These are phyloP conservation scores for Ethmia dodecea DNA, from an alignment of 2,888 invertebrate genomes.

Conservation along the genomic window DNA sequence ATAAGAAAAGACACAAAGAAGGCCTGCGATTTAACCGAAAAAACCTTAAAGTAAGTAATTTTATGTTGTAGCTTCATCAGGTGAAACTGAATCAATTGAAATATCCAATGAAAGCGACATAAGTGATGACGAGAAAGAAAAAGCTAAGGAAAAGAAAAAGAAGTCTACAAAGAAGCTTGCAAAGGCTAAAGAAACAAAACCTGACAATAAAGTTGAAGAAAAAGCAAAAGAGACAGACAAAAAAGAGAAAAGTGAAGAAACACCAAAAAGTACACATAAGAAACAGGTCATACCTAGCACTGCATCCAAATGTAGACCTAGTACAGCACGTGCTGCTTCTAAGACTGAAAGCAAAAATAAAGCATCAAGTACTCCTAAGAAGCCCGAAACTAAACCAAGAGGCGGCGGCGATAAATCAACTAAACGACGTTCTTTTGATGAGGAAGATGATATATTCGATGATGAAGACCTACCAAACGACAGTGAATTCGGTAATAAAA, in stretches of 20 bases:
- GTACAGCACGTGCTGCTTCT: no score
- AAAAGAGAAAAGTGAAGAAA: constrained; percentile 1
- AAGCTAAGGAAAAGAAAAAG: constrained; percentile 9
- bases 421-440: neutral
- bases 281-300: neutral
- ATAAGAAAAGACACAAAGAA: no score
- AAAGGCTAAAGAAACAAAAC: constrained; percentile 2
- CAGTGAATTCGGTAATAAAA: no score
- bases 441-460: no score
- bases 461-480: no score
- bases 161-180: no score
- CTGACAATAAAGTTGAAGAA: constrained; percentile 4
- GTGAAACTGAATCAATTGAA: neutral
- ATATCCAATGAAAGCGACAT: constrained; percentile 32
- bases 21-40: no score
- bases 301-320: constrained; percentile 4
- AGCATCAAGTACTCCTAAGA: constrained; percentile 11
- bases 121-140: constrained; percentile 20
- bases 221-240: neutral
- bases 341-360: no score
- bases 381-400: neutral
- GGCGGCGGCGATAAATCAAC: neutral
- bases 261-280: neutral
- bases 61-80: neutral
- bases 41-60: no score